A percentile compares a stretch with the other conserved stretches of the same genome.
These are phyloP conservation scores for Notechis scutatus DNA, from an alignment of 2,113 vertebrate species.

Conservation along the genomic window DNA sequence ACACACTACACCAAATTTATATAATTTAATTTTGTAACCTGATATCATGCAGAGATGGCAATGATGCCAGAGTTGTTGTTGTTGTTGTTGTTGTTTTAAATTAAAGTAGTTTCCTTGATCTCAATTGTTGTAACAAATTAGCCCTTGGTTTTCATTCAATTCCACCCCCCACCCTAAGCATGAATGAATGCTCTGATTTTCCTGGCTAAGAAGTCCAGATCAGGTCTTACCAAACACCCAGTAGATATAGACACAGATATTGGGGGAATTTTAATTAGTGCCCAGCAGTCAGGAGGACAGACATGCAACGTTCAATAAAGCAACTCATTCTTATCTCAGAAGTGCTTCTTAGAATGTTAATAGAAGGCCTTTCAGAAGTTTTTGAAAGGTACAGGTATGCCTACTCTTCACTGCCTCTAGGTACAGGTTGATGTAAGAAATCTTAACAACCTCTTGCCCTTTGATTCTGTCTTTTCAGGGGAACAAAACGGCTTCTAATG, in stretches of 20 bases:
- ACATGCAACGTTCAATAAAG: constrained; percentile 64
- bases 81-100: background rate
- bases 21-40: background rate
- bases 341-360: constrained; percentile 66
- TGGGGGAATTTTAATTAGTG: constrained; percentile 64
- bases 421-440: constrained; percentile 41
- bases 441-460: constrained; percentile 42
- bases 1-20: background rate
- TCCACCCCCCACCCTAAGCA: background rate
- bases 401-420: constrained; percentile 54
- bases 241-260: constrained; percentile 48
- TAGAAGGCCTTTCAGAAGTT: constrained; percentile 58
- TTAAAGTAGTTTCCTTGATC: background rate
- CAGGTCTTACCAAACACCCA: constrained; percentile 40
- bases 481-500: background rate
- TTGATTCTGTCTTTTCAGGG: constrained; percentile 23
- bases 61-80: too few species aligned
- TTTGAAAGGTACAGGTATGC: constrained; percentile 40
- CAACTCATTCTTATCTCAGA: constrained; percentile 63
- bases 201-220: constrained; percentile 50
- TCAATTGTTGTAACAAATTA: background rate
- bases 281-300: constrained; percentile 59
- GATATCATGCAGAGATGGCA: background rate
- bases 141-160: background rate
- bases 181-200: background rate